A percentile compares a stretch with the other conserved stretches of the same genome.
Evolutionary conservation across 2,113 vertebrate genomes (phyloP).

Genomic region (Chloropsis cyanopogon): DNA sequence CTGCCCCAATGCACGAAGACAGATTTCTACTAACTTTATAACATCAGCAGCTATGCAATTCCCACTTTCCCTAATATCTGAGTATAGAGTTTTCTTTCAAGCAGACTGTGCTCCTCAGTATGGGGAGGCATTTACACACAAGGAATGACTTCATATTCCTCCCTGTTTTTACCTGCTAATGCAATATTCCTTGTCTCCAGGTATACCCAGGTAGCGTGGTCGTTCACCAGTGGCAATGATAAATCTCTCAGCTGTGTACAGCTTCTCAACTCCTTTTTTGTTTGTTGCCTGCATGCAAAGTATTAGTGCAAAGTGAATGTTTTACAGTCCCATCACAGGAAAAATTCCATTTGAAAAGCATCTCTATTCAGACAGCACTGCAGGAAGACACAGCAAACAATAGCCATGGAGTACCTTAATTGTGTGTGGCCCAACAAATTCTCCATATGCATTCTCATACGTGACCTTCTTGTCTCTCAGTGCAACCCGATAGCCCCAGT

Average conservation of each 20-base stretch:
- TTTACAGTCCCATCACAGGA: not conserved
- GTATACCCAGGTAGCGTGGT: constrained; percentile 76
- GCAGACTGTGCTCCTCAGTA: not conserved
- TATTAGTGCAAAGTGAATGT: not conserved
- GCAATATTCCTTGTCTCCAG: constrained; percentile 81
- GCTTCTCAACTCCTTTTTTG: constrained; percentile 72
- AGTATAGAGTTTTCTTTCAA: not conserved
- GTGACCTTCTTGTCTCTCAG: constrained; percentile 74
- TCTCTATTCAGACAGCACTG: not conserved
- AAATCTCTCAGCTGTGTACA: constrained; percentile 76
- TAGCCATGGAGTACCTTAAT: constrained; percentile 73
- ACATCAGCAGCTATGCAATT: not conserved
- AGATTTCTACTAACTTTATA: not conserved
- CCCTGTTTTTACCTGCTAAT: constrained; percentile 77
- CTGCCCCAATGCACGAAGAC: not conserved
- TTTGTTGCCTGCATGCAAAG: constrained; percentile 75
- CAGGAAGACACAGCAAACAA: not conserved
- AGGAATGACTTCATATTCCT: not conserved
- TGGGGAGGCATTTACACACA: not conserved
- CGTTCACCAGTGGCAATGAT: constrained; percentile 83
- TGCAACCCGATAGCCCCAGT: constrained; percentile 77
- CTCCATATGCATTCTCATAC: constrained; percentile 77
- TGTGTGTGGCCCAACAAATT: constrained; percentile 76
- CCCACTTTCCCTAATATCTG: not conserved
- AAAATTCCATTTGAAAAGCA: not conserved